Evolutionary conservation across 2,888 invertebrate genomes (phyloP), one percentile per base, ranked within the genome.

Genomic region (Lasioglossum calceatum): DNA sequence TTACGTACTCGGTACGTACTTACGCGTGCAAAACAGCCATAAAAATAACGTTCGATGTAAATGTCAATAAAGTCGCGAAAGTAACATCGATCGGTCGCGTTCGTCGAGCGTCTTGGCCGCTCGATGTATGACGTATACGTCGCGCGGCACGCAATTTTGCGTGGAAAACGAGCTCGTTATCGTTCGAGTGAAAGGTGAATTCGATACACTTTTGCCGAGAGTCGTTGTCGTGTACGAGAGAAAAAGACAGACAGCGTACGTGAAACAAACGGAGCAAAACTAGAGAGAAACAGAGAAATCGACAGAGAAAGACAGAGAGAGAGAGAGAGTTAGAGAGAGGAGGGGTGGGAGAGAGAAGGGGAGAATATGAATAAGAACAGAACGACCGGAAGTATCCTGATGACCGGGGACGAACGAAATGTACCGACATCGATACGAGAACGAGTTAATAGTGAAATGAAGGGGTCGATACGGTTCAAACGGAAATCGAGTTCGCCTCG

Each of bases 11-110:
- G 77, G 79, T 82, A 88, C 87, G 87, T 54, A 79, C 23, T 75
- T 77, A 77, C 77, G 76, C 79, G 81, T 84, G 87, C 90, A 87
- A 85, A 87, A 82, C 82, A 81, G 64, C 87, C 81, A 78, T 88
- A 90, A 87, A 91, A 92, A 88, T 88, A 91, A 91, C 82, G 61
- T 90, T 90, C 86, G 80, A 91, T 87, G 87, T 87, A 87, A 81
- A 84, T 86, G 82, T 86, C 82, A 84, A 86, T 89, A 78, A 77
- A 86, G 74, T 87, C 71, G 80, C 78, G 72, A 77, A 87, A 83
- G 77, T 78, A 79, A 85, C 77, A 79, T 81, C 87, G 86, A 78
- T 79, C 84, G 84, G 79, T 84, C 74, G 16, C 70, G 61, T 36
- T 42, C 47, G 32, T 58, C 86, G 82, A 73, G 74, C 79, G 74